Evolutionary conservation across 1,140 invertebrate genomes (phyloP), one percentile per base, ranked within the genome.

Genomic region (Microplitis mediator): DNA sequence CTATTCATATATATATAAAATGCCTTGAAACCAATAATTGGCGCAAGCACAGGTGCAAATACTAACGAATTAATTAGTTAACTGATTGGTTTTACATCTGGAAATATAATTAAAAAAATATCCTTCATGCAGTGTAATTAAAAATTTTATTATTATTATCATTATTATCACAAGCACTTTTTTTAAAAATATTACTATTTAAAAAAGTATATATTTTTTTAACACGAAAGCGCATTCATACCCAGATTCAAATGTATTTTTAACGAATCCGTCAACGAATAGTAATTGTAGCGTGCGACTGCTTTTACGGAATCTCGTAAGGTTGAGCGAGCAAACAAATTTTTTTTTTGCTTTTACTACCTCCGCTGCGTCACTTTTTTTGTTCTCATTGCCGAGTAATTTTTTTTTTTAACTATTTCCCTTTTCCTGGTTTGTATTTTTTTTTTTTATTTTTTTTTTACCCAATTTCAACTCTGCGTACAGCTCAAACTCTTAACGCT

Each of bases 251-350:
- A 71, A 71, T 71, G 69, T 71, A 35, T 63, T 71, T 63, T 65
- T 71, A 71, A 71, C 51, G 36, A 71, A 71, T 71, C 52, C 63
- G 45, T 50, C 56, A 50, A 36, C 61, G 62, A 71, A 71, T 65
- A 36, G 62, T 65, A 64, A 71, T 71, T 65, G 50, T 50, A 68
- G 62, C 50, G 61, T 52, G 50, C 62, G 23, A 71, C 45, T 63
- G 58, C 69, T 71, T 61, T 61, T 63, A 63, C 31, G 45, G 61
- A 71, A 70, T 51, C 39, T 50, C n/a, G 14, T 23, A 45, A 60
- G 45, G 34, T 61, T 60, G 69, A 71, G 69, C 50, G 23, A 51
- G 69, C 69, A 71, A 71, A 71, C 69, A 71, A 65, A 71, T 63
- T 34, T 34, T 71, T 69, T 68, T 68, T 64, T 65, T 71, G n/a